Conservation (phyloP, 2,888 invertebrate species). For the Cybosia mesomella region DNA sequence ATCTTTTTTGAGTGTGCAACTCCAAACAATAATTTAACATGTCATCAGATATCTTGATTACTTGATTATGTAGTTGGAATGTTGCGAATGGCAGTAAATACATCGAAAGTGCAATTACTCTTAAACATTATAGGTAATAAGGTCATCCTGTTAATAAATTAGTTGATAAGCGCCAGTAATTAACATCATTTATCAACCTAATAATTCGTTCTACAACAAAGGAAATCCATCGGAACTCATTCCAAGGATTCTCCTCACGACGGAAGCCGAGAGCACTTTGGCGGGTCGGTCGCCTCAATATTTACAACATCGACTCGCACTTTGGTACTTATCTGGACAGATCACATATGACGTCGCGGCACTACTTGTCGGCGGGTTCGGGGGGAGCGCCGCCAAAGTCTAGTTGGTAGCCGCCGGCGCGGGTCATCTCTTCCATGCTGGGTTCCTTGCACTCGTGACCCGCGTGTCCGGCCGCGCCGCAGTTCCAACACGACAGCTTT, state of each 20-base stretch:
- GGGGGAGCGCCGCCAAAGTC: conserved; percentile 87
- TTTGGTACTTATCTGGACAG: conserved; percentile 60
- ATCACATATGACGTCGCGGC: conserved; percentile 38
- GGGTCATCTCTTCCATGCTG: conserved; percentile 96
- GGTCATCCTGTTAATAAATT: conserved; percentile 58
- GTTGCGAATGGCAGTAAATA: conserved; percentile 51
- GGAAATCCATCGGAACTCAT: conserved; percentile 52
- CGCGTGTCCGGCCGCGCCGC: conserved; percentile 94
- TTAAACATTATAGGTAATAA: conserved; percentile 56
- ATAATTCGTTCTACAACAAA: conserved; percentile 59
- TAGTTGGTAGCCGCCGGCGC: conserved; percentile 90
- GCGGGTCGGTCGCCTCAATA: conserved; percentile 50
- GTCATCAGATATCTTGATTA: background rate
- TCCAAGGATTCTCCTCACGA: conserved; percentile 43
- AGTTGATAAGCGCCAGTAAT: conserved; percentile 66
- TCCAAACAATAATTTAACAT: background rate
- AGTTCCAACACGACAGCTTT: conserved; percentile 95
- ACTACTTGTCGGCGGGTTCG: conserved; percentile 78
- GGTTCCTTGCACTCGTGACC: conserved; percentile 96
- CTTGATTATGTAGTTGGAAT: conserved; percentile 48
- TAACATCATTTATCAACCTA: conserved; percentile 62
- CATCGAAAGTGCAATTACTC: conserved; percentile 77
- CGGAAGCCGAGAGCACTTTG: conserved; percentile 46
- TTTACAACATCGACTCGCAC: conserved; percentile 61
- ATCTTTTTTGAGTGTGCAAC: background rate